These are phyloP conservation scores for Stigmatopora nigra DNA, from an alignment of 2,113 vertebrate species.

Conservation along the genomic window DNA sequence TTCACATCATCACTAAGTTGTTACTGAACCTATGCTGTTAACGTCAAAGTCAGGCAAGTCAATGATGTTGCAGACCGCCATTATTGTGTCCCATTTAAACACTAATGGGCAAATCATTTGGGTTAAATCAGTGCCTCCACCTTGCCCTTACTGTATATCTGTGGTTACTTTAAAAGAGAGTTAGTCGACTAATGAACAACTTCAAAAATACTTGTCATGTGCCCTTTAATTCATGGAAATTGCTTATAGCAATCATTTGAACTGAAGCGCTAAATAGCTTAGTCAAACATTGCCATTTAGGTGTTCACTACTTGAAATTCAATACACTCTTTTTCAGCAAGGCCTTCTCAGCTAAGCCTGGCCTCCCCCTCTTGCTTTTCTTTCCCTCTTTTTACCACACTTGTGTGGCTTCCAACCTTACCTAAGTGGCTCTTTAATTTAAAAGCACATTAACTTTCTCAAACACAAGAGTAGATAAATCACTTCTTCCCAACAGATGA, in stretches of 20 bases:
- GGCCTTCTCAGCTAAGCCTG: slow-evolving; percentile 35
- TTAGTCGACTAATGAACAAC: slow-evolving; percentile 18
- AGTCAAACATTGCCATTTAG: slow-evolving; percentile 56
- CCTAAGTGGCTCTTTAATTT: slow-evolving; percentile 70
- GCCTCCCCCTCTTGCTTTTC: slow-evolving; percentile 12
- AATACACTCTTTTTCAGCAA: slow-evolving; percentile 60
- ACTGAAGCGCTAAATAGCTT: slow-evolving; percentile 63
- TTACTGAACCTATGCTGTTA: not conserved
- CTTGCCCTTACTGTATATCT: slow-evolving; percentile 39
- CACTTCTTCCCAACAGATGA: slow-evolving; percentile 57
- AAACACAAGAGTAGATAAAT: slow-evolving; percentile 56
- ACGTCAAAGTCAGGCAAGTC: not conserved
- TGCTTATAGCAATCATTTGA: slow-evolving; percentile 59
- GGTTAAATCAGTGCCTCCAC: slow-evolving; percentile 49
- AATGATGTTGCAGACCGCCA: not conserved
- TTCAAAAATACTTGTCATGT: slow-evolving; percentile 57
- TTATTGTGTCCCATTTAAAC: slow-evolving; percentile 39
- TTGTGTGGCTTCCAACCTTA: slow-evolving; percentile 51
- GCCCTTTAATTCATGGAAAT: slow-evolving; percentile 66
- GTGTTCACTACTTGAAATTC: slow-evolving; percentile 66
- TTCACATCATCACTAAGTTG: not conserved
- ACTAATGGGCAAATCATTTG: slow-evolving; percentile 54
- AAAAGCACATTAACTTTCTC: slow-evolving; percentile 63
- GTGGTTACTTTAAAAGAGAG: slow-evolving; percentile 30
- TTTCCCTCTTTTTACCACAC: slow-evolving; percentile 31